phyloP scores from a whole-genome alignment of 92 coral and sea anemone species.

The Palythoa grandiflora region DNA sequence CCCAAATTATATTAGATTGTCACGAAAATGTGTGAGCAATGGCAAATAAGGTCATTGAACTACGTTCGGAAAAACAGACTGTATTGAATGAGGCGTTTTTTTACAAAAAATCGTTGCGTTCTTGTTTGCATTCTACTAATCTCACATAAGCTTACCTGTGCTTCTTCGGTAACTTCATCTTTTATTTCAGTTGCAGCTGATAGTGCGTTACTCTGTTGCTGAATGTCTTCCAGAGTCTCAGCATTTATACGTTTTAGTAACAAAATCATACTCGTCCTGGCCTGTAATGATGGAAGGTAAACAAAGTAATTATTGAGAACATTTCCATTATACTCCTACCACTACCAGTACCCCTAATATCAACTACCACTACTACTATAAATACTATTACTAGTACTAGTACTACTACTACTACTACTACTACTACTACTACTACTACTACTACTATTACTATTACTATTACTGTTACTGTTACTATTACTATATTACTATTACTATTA shows the following conservation, averaged over 20 bases:
- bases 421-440: no score
- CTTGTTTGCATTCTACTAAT: background rate
- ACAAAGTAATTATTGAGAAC: no score
- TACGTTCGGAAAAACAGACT: no score
- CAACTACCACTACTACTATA: background rate
- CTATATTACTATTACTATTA: background rate
- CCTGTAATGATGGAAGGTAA: background rate
- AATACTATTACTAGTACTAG: background rate
- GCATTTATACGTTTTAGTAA: constrained; percentile 24
- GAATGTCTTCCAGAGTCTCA: constrained; percentile 53
- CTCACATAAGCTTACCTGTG: constrained; percentile 52
- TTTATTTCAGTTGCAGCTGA: constrained; percentile 49
- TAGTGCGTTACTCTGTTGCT: constrained; percentile 47
- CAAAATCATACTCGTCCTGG: background rate
- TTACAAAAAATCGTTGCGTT: background rate
- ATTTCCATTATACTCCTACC: no score
- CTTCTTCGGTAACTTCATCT: constrained; percentile 47
- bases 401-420: background rate
- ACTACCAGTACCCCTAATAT: background rate
- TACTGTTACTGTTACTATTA: background rate
- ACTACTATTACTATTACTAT: background rate
- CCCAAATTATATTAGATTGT: no score
- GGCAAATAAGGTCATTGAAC: no score
- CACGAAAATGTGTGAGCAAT: no score
- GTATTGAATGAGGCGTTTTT: no score